Evolutionary conservation across 2,113 vertebrate species (phyloP).

Genomic region (Turdus rufiventris): DNA sequence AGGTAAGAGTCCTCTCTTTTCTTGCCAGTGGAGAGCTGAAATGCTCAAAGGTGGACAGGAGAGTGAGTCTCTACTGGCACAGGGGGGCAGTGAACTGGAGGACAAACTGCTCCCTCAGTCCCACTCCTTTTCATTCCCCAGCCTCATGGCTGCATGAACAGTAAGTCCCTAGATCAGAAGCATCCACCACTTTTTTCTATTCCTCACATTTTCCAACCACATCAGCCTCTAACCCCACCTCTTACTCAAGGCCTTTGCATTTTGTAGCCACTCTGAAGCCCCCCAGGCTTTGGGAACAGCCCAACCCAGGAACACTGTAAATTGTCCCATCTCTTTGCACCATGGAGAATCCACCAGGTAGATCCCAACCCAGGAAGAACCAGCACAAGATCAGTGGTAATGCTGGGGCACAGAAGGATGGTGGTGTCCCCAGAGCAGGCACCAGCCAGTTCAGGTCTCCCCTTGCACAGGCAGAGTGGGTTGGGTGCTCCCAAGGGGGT

Average conservation of each 20-base stretch:
- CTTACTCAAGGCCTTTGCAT: background rate
- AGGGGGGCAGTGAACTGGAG: background rate
- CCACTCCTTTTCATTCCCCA: background rate
- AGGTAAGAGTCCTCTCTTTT: background rate
- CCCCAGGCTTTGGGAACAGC: background rate
- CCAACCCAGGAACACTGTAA: background rate
- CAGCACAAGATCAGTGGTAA: fast-evolving
- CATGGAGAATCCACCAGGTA: background rate
- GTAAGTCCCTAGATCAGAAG: background rate
- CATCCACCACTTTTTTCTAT: background rate
- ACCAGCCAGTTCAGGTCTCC: background rate
- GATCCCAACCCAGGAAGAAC: background rate
- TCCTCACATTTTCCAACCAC: background rate
- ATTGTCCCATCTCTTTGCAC: background rate
- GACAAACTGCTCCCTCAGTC: background rate
- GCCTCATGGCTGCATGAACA: background rate
- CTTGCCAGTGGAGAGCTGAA: background rate
- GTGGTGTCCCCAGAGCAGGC: background rate
- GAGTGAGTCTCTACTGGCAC: background rate
- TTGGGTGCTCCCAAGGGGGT: fast-evolving
- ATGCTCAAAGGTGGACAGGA: background rate
- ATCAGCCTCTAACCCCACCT: background rate
- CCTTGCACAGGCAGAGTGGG: background rate
- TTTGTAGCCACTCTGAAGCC: background rate
- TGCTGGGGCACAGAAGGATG: background rate